Conservation (phyloP, 2,888 invertebrate species). For the Hemaris fuciformis region DNA sequence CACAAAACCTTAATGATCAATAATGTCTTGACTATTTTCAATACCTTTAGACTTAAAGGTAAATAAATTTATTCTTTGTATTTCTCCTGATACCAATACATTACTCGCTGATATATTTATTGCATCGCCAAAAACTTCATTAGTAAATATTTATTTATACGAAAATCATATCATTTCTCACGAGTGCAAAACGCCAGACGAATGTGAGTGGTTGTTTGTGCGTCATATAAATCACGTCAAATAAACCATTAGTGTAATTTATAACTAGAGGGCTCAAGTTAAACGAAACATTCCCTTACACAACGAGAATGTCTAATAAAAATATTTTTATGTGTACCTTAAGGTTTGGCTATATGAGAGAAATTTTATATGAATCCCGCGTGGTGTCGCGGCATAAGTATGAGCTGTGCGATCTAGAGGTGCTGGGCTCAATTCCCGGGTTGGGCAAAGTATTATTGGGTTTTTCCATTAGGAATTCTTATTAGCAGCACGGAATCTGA, state of each 20-base stretch:
- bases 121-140: neutral
- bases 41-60: too few relatives aligned
- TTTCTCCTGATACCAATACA: neutral
- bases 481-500: too few relatives aligned
- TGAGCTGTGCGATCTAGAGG: too few relatives aligned
- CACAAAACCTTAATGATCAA: too few relatives aligned
- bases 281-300: conserved; percentile 36
- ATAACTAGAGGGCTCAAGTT: conserved; percentile 35
- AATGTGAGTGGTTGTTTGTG: conserved; percentile 33
- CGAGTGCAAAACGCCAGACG: conserved; percentile 13
- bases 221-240: conserved; percentile 50
- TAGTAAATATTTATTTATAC: neutral
- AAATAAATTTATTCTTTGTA: too few relatives aligned
- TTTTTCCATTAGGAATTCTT: too few relatives aligned
- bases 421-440: too few relatives aligned
- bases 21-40: too few relatives aligned
- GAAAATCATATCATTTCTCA: neutral
- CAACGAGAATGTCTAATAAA: conserved; percentile 31
- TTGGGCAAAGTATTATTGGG: too few relatives aligned
- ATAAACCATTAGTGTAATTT: conserved; percentile 58
- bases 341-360: neutral
- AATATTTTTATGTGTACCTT: conserved; percentile 21
- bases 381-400: neutral
- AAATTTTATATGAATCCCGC: neutral
- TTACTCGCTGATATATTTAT: neutral